These are phyloP conservation scores for Timema cristinae DNA, from an alignment of 2,888 invertebrate genomes.

Conservation along the genomic window DNA sequence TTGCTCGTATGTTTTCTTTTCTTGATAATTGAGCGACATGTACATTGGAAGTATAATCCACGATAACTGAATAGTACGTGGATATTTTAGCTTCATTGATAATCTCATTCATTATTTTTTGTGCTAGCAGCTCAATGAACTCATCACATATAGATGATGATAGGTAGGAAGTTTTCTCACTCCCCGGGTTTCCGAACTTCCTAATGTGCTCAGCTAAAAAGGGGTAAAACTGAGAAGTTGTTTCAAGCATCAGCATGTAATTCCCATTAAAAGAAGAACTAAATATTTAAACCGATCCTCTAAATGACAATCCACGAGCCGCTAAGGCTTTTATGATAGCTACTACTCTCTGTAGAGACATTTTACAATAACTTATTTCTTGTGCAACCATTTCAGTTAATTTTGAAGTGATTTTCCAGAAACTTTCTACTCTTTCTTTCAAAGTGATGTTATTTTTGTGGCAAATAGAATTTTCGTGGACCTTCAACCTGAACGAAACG, in stretches of 20 bases:
- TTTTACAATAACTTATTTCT: constrained; percentile 5
- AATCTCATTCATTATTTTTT: not conserved
- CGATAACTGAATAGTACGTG: constrained; percentile 2
- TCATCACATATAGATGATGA: not conserved
- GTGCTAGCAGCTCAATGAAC: not conserved
- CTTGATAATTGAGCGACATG: not conserved
- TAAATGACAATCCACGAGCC: not conserved
- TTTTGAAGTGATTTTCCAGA: constrained; percentile 10
- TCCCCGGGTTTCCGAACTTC: not conserved
- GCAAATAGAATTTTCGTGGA: not conserved
- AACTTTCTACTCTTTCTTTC: not conserved
- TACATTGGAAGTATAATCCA: not conserved
- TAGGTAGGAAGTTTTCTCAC: not conserved
- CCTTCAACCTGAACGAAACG: constrained; percentile 2
- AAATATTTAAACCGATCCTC: not conserved
- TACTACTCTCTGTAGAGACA: not conserved
- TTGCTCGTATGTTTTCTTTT: too few relatives aligned
- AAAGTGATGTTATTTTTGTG: constrained; percentile 9
- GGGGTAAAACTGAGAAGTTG: not conserved
- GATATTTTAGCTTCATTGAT: not conserved
- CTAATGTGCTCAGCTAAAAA: constrained; percentile 1
- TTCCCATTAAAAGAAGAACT: not conserved
- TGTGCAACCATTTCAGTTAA: not conserved
- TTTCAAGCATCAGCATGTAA: not conserved
- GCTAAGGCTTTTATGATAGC: constrained; percentile 5